phyloP scores from a whole-genome alignment of 2,113 vertebrate species.

The Zosterops lateralis region DNA sequence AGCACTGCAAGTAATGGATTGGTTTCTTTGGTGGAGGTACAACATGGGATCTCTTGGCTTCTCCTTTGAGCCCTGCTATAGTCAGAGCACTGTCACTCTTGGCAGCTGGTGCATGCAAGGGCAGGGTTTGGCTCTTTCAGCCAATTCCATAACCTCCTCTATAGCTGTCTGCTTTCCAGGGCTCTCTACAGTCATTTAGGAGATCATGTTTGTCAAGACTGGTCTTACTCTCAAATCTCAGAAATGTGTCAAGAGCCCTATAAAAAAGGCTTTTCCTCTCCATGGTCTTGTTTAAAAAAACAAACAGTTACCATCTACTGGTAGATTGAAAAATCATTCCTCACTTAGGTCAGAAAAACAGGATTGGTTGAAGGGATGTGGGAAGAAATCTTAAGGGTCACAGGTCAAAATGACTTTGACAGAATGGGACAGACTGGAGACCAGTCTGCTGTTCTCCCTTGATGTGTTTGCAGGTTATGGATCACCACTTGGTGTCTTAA shows the following conservation, averaged over 20 bases:
- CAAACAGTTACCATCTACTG: not conserved
- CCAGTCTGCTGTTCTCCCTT: not conserved
- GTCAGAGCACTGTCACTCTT: not conserved
- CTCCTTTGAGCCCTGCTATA: not conserved
- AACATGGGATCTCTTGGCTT: not conserved
- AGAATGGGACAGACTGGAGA: not conserved
- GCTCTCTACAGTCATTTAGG: not conserved
- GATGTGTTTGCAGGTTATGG: not conserved
- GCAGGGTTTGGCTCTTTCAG: not conserved
- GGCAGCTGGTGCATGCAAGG: not conserved
- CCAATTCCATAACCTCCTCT: not conserved
- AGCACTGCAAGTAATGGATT: not conserved
- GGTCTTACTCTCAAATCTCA: not conserved
- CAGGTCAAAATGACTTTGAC: not conserved
- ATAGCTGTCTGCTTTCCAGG: not conserved
- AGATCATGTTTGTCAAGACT: not conserved
- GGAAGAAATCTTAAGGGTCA: not conserved
- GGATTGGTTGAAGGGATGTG: not conserved
- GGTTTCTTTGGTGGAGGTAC: not conserved
- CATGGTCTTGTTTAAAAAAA: not conserved
- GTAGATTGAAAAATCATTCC: not conserved
- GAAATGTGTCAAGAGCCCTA: not conserved
- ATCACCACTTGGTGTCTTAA: not conserved
- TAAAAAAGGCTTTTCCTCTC: not conserved
- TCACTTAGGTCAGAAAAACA: not conserved